These are phyloP conservation scores for Hepsetus odoe DNA, from an alignment of 2,113 vertebrate species.

Conservation along the genomic window DNA sequence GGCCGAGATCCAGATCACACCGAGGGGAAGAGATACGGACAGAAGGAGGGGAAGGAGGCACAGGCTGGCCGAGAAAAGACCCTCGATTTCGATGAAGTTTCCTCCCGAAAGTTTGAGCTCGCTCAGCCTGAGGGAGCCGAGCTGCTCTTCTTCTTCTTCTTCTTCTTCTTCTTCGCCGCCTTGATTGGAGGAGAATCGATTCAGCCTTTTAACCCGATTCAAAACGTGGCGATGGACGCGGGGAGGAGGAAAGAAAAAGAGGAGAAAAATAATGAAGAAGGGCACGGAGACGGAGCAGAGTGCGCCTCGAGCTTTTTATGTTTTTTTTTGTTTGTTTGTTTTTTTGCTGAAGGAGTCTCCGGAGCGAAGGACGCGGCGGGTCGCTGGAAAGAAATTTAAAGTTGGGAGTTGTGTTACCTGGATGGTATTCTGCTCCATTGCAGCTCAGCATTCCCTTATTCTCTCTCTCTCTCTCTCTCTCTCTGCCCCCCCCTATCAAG, in stretches of 20 bases:
- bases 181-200: slow-evolving; percentile 75
- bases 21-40: too few relatives aligned
- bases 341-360: slow-evolving; percentile 24
- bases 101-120: slow-evolving; percentile 64
- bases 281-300: too few relatives aligned
- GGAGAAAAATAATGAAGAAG: neutral
- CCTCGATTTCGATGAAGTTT: neutral
- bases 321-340: too few relatives aligned
- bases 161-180: too few relatives aligned
- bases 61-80: neutral
- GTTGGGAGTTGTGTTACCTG: slow-evolving; percentile 74
- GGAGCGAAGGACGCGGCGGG: neutral
- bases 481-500: slow-evolving; percentile 74
- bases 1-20: too few relatives aligned
- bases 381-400: slow-evolving; percentile 64
- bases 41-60: too few relatives aligned
- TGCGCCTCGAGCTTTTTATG: too few relatives aligned
- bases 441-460: slow-evolving; percentile 80
- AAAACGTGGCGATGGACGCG: slow-evolving; percentile 36
- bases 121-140: slow-evolving; percentile 73
- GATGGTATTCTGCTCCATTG: slow-evolving; percentile 83
- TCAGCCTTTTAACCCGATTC: slow-evolving; percentile 61
- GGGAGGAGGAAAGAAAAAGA: neutral
- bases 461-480: slow-evolving; percentile 23
- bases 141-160: too few relatives aligned